phyloP scores from a whole-genome alignment of 1,140 invertebrate species.

The Brachionus plicatilis region DNA sequence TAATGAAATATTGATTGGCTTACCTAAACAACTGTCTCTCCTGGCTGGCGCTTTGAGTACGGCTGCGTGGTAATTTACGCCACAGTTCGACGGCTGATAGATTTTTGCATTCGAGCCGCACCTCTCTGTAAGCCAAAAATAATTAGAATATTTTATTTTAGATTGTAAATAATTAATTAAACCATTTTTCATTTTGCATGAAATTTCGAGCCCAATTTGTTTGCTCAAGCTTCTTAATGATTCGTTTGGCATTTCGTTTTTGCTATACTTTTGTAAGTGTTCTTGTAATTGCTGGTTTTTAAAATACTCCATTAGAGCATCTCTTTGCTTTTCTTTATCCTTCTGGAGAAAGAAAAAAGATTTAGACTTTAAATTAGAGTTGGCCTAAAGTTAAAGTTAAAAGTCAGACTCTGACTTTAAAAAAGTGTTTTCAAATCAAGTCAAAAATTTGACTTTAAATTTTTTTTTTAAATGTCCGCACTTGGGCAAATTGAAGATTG shows the following conservation, averaged over 20 bases:
- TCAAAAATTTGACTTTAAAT: too few species aligned
- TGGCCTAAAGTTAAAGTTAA: too few species aligned
- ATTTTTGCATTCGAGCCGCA: background rate
- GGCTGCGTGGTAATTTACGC: background rate
- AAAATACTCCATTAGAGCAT: conserved; percentile 18
- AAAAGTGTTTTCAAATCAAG: too few species aligned
- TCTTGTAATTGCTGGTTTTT: conserved; percentile 11
- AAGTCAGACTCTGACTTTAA: too few species aligned
- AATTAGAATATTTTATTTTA: background rate
- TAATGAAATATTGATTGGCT: conserved; percentile 11
- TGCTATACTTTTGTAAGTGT: background rate
- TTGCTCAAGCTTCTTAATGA: background rate
- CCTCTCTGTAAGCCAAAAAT: background rate
- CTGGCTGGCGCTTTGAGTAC: background rate
- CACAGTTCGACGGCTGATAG: background rate
- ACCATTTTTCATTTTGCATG: conserved; percentile 14
- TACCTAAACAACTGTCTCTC: conserved; percentile 36
- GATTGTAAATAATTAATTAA: background rate
- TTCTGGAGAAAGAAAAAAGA: background rate
- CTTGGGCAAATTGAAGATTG: too few species aligned
- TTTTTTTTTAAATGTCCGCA: too few species aligned
- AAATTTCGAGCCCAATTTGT: conserved; percentile 1
- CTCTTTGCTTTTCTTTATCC: conserved; percentile 32
- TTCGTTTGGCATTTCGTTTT: conserved; percentile 24
- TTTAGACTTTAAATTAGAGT: background rate